Conservation (phyloP, 2,888 invertebrate species). For the Zygothrica quintamaculata region DNA sequence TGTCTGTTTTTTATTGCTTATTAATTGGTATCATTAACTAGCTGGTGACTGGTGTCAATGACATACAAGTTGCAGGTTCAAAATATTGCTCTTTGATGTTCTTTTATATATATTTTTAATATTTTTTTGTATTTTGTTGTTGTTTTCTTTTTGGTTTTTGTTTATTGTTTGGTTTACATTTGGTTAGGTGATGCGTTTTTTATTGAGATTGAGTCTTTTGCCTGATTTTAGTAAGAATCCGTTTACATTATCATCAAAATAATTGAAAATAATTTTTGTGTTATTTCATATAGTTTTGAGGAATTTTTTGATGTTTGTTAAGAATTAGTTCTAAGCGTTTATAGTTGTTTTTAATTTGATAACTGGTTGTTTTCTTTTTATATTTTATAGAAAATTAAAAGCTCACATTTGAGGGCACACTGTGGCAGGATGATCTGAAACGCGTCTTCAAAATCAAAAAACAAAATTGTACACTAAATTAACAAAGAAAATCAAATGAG, state of each 20-base stretch:
- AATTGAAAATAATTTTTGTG: neutral
- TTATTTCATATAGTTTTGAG: no score
- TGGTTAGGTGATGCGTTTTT: constrained; percentile 47
- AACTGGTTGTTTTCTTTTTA: constrained; percentile 32
- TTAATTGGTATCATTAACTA: constrained; percentile 30
- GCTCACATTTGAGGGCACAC: constrained; percentile 62
- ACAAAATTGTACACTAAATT: constrained; percentile 20
- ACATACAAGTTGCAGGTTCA: constrained; percentile 53
- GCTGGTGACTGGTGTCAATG: constrained; percentile 45
- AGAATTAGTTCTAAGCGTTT: constrained; percentile 55
- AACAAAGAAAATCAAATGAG: constrained; percentile 18
- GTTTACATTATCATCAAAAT: constrained; percentile 44
- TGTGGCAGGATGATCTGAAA: constrained; percentile 47
- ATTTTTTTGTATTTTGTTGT: constrained; percentile 11
- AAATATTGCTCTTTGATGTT: constrained; percentile 36
- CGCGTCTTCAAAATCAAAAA: constrained; percentile 42
- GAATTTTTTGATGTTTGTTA: no score
- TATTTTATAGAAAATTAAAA: constrained; percentile 32
- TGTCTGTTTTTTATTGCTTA: constrained; percentile 46
- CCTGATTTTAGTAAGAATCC: constrained; percentile 42
- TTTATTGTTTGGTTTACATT: constrained; percentile 40
- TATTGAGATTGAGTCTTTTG: constrained; percentile 46
- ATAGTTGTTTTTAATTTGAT: constrained; percentile 35
- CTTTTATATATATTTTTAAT: no score
- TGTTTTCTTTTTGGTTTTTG: constrained; percentile 40